Evolutionary conservation across 2,797 vertebrate genomes (phyloP).

Genomic region (Xenentodon cancila): DNA sequence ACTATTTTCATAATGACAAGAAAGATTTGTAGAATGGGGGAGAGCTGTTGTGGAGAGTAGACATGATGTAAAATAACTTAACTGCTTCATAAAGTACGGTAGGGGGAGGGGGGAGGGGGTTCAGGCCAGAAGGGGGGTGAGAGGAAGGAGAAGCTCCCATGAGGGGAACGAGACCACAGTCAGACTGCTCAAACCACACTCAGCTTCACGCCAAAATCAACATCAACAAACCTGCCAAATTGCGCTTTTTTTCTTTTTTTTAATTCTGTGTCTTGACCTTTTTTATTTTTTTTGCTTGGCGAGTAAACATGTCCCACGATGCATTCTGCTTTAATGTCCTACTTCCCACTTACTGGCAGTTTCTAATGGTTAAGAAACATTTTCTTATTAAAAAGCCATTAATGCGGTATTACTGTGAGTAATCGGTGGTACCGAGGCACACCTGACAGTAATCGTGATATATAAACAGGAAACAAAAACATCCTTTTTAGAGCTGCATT

Average conservation of each 20-base stretch:
- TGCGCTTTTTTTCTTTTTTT: conserved; percentile 18
- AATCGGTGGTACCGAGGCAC: too few relatives aligned
- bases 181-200: conserved; percentile 56
- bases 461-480: too few relatives aligned
- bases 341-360: background rate
- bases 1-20: conserved; percentile 76
- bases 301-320: conserved; percentile 23
- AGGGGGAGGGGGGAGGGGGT: conserved; percentile 3
- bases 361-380: too few relatives aligned
- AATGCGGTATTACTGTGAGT: too few relatives aligned
- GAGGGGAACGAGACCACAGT: conserved; percentile 61
- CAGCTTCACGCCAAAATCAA: conserved; percentile 70
- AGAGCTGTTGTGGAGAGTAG: conserved; percentile 59
- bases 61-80: conserved; percentile 81
- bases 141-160: conserved; percentile 64
- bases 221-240: conserved; percentile 61
- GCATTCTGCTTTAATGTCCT: background rate
- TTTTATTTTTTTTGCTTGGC: conserved; percentile 48
- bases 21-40: conserved; percentile 61
- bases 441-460: too few relatives aligned
- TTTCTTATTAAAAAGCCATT: too few relatives aligned
- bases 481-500: too few relatives aligned
- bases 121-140: conserved; percentile 1
- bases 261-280: conserved; percentile 49
- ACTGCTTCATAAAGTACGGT: conserved; percentile 72